Conservation (phyloP, 2,797 vertebrate species). For the Melanogrammus aeglefinus region DNA sequence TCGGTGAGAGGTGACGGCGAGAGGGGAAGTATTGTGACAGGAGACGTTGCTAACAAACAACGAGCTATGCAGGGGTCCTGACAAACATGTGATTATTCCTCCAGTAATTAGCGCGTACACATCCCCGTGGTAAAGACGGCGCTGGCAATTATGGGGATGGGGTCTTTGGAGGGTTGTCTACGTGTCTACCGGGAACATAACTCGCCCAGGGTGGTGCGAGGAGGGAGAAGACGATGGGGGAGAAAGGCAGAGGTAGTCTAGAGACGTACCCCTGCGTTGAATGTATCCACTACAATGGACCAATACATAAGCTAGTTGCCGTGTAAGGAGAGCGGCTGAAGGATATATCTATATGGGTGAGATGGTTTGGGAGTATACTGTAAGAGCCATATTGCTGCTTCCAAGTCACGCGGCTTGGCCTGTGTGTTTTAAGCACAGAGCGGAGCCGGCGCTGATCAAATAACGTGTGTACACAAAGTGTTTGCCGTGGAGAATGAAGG, state of each 20-base stretch:
- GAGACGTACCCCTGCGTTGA: slow-evolving; percentile 55
- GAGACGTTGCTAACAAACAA: slow-evolving; percentile 57
- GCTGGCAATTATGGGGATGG: slow-evolving; percentile 69
- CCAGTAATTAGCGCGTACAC: slow-evolving; percentile 70
- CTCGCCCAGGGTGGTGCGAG: slow-evolving; percentile 39
- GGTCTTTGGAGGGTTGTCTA: slow-evolving; percentile 62
- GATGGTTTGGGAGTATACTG: not conserved
- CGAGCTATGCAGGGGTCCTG: slow-evolving; percentile 62
- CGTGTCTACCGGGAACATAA: slow-evolving; percentile 56
- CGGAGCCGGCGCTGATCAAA: not conserved
- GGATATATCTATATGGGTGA: not conserved
- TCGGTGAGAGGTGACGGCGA: slow-evolving; percentile 26
- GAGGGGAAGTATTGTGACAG: slow-evolving; percentile 45
- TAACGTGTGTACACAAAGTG: not conserved
- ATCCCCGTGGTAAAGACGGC: slow-evolving; percentile 67
- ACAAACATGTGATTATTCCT: slow-evolving; percentile 77
- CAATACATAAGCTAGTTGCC: slow-evolving; percentile 58
- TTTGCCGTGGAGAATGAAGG: not conserved
- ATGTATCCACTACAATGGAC: slow-evolving; percentile 56
- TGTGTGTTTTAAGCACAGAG: not conserved
- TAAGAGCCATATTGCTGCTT: no score
- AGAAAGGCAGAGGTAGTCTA: slow-evolving; percentile 38
- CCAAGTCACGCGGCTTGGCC: not conserved
- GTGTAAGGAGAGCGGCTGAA: slow-evolving; percentile 39
- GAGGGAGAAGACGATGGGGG: slow-evolving; percentile 6